phyloP scores from a whole-genome alignment of 2,113 vertebrate genomes.

The Nanorana parkeri region DNA sequence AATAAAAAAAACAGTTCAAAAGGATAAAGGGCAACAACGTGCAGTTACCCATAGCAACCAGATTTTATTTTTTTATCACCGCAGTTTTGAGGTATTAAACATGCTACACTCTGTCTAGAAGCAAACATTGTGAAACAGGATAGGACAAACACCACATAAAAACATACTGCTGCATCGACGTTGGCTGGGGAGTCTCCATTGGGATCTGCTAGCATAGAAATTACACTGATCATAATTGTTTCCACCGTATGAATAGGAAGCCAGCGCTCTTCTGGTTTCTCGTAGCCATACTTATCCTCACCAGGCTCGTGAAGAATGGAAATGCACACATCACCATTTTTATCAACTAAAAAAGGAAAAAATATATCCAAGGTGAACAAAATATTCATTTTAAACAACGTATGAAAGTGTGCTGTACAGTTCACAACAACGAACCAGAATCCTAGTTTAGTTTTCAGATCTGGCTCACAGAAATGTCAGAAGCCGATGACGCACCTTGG shows the following conservation, averaged over 20 bases:
- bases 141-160: background rate
- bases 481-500: too few relatives aligned
- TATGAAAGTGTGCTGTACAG: background rate
- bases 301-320: constrained; percentile 98
- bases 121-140: background rate
- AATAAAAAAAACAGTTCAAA: too few relatives aligned
- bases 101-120: too few relatives aligned
- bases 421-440: too few relatives aligned
- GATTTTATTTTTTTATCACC: too few relatives aligned
- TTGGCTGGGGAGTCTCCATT: constrained; percentile 98
- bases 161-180: constrained; percentile 95
- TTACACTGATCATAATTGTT: constrained; percentile 99
- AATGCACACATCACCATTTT: constrained; percentile 99
- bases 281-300: constrained; percentile 98
- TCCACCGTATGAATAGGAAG: constrained; percentile 98
- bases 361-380: background rate
- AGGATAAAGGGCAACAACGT: too few relatives aligned
- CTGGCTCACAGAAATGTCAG: too few relatives aligned
- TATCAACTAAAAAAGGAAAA: constrained; percentile 83
- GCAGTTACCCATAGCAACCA: too few relatives aligned
- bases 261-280: constrained; percentile 98
- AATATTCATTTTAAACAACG: background rate
- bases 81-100: too few relatives aligned
- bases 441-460: too few relatives aligned
- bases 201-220: constrained; percentile 99